These are phyloP conservation scores for Hyles lineata DNA, from an alignment of 2,888 invertebrate genomes.

Conservation along the genomic window DNA sequence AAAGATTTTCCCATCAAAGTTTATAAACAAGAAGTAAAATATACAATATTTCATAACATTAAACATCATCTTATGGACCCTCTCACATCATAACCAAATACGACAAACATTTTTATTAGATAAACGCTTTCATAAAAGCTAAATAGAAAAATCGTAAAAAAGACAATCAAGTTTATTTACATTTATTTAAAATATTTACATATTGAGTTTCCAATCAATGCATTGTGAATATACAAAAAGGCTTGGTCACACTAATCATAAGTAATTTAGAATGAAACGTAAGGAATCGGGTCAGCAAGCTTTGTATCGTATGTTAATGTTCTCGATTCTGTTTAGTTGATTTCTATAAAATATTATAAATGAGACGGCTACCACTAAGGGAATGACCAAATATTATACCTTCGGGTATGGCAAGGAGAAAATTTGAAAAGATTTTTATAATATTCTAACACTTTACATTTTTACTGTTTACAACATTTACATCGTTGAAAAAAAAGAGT, in stretches of 20 bases:
- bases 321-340: conserved; percentile 81
- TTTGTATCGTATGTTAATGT: conserved; percentile 76
- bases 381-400: conserved; percentile 81
- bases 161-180: conserved; percentile 10
- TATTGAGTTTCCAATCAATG: conserved; percentile 25
- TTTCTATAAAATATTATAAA: conserved; percentile 85
- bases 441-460: neutral
- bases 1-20: too few relatives aligned
- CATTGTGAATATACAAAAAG: conserved; percentile 37
- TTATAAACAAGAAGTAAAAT: too few relatives aligned
- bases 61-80: neutral
- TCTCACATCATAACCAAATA: conserved; percentile 3
- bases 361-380: conserved; percentile 83
- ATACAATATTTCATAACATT: neutral
- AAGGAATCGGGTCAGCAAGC: conserved; percentile 69
- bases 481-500: too few relatives aligned
- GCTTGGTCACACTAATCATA: conserved; percentile 71
- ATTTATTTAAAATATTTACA: conserved; percentile 2
- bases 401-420: conserved; percentile 53
- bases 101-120: conserved; percentile 18
- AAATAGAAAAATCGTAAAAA: conserved; percentile 19
- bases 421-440: conserved; percentile 40
- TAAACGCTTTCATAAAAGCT: conserved; percentile 17
- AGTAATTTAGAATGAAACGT: conserved; percentile 74
- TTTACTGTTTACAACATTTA: neutral